A percentile compares a stretch with the other conserved stretches of the same genome.
Conservation (phyloP, 2,113 vertebrate species). For the Entomyzon cyanotis region DNA sequence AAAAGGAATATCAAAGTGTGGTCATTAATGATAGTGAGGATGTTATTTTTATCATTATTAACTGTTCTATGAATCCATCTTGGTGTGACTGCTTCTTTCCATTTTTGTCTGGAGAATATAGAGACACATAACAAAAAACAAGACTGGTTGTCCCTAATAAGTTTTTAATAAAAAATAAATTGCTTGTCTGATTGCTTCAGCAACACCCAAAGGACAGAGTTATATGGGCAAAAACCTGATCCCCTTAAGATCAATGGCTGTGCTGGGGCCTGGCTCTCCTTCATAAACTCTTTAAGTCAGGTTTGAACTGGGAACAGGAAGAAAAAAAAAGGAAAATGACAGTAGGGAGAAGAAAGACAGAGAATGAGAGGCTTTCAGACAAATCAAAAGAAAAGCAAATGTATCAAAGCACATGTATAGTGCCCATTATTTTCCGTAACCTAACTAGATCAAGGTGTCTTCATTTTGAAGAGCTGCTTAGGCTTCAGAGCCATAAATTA, state of each 20-base stretch:
- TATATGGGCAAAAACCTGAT: background rate
- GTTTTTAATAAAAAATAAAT: slow-evolving; percentile 5
- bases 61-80: background rate
- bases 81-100: background rate
- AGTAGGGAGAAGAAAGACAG: background rate
- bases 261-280: background rate
- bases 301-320: background rate
- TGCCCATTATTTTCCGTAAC: background rate
- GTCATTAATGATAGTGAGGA: background rate
- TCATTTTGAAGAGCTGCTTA: background rate
- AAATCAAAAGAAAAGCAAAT: slow-evolving; percentile 49
- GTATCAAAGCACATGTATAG: slow-evolving; percentile 9
- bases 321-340: slow-evolving; percentile 35
- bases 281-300: slow-evolving; percentile 8
- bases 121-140: background rate
- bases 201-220: background rate
- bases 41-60: background rate
- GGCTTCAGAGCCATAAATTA: slow-evolving; percentile 9
- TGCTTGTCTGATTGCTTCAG: background rate
- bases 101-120: background rate
- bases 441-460: background rate
- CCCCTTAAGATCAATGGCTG: background rate
- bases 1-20: background rate
- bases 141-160: background rate
- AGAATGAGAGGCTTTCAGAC: background rate